Evolutionary conservation across 1,140 invertebrate species (phyloP).

Genomic region (Brachionus rubens): DNA sequence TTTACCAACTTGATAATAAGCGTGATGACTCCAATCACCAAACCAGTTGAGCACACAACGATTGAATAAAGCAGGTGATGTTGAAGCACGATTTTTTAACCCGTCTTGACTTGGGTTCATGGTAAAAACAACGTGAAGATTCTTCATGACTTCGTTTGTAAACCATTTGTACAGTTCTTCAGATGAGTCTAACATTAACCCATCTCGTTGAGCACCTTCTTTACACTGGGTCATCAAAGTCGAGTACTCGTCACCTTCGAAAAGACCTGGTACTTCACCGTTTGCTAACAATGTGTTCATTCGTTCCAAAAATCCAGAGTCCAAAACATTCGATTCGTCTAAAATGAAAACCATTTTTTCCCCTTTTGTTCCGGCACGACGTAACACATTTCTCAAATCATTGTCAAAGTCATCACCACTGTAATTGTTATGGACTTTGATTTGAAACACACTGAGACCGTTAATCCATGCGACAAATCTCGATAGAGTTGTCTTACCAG

Average conservation of each 20-base stretch:
- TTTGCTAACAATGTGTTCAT: slow-evolving; percentile 99
- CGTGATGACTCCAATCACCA: slow-evolving; percentile 97
- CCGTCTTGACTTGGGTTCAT: slow-evolving; percentile 99
- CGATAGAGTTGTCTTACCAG: slow-evolving; percentile 96
- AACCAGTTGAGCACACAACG: slow-evolving; percentile 99
- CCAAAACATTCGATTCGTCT: slow-evolving; percentile 97
- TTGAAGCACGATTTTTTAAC: slow-evolving; percentile 92
- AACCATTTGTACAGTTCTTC: slow-evolving; percentile 99
- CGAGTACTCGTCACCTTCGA: slow-evolving; percentile 85
- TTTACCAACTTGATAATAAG: slow-evolving; percentile 80
- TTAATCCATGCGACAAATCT: slow-evolving; percentile 99
- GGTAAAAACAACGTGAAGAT: slow-evolving; percentile 98
- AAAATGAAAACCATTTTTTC: slow-evolving; percentile 99
- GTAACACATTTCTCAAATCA: slow-evolving; percentile 85
- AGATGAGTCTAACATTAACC: slow-evolving; percentile 93
- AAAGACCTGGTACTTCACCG: slow-evolving; percentile 73
- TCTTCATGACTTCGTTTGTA: slow-evolving; percentile 85
- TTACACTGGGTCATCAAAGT: slow-evolving; percentile 99
- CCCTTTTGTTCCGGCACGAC: slow-evolving; percentile 90
- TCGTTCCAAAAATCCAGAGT: slow-evolving; percentile 94
- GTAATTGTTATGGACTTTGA: slow-evolving; percentile 98
- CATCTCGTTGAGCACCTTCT: slow-evolving; percentile 94
- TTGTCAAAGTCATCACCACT: slow-evolving; percentile 97
- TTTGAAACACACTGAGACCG: slow-evolving; percentile 94
- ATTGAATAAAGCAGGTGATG: slow-evolving; percentile 97